Percentiles rank a stretch among this genome's conserved stretches.
Conservation (phyloP, 2,113 vertebrate species). For the Tychaedon coryphoeus region DNA sequence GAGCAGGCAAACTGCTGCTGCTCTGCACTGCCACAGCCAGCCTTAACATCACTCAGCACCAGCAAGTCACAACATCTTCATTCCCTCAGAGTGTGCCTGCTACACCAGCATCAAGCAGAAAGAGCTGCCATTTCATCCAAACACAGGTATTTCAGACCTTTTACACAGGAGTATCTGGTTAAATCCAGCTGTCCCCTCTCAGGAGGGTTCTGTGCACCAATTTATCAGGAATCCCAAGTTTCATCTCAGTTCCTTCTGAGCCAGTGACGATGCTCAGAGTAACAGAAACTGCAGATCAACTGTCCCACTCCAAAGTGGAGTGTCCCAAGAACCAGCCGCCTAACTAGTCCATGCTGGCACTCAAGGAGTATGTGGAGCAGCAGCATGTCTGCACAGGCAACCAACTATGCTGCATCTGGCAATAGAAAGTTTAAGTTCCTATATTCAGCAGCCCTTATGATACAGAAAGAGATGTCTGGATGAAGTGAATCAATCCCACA, state of each 20-base stretch:
- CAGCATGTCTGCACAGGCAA: background rate
- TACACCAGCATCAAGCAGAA: background rate
- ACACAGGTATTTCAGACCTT: background rate
- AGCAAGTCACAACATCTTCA: background rate
- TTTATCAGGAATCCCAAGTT: background rate
- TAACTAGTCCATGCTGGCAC: background rate
- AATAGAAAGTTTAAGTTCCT: background rate
- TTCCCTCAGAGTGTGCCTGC: background rate
- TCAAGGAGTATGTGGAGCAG: background rate
- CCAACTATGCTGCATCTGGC: background rate
- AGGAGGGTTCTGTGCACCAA: background rate
- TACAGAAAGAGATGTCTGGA: background rate
- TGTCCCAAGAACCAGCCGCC: background rate
- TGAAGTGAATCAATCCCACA: background rate
- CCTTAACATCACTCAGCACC: background rate
- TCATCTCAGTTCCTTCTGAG: background rate
- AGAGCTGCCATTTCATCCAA: background rate
- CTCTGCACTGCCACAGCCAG: background rate
- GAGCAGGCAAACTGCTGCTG: background rate
- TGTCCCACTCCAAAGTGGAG: background rate
- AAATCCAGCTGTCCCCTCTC: background rate
- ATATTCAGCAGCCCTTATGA: background rate
- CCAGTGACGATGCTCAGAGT: background rate
- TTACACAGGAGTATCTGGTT: background rate
- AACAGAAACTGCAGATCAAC: background rate